A percentile compares a stretch with the other conserved stretches of the same genome.
Conservation (phyloP, 2,888 invertebrate species). For the Lithophane semibrunnea region DNA sequence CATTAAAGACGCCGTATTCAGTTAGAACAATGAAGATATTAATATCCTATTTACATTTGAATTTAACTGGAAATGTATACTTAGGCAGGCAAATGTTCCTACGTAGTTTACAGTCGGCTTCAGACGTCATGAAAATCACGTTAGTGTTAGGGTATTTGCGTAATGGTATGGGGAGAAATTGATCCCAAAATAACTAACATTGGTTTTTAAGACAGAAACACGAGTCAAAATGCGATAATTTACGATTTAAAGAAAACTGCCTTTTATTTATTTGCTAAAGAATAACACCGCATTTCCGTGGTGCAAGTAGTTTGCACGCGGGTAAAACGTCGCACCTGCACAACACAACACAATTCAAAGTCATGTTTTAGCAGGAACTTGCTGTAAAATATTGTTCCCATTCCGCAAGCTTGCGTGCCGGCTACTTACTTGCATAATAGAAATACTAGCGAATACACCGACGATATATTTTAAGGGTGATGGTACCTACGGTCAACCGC, state of each 20-base stretch:
- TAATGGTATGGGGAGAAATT: background rate
- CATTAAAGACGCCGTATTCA: slow-evolving; percentile 4
- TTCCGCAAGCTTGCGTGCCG: slow-evolving; percentile 12
- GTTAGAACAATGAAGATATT: slow-evolving; percentile 24
- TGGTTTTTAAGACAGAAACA: background rate
- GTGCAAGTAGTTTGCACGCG: slow-evolving; percentile 11
- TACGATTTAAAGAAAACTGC: background rate
- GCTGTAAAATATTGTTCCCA: slow-evolving; percentile 29
- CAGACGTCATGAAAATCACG: background rate
- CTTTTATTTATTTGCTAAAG: slow-evolving; percentile 23
- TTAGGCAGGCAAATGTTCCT: background rate
- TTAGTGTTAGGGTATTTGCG: background rate
- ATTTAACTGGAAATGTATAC: slow-evolving; percentile 3
- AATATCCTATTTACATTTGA: slow-evolving; percentile 18
- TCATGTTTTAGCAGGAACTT: slow-evolving; percentile 29
- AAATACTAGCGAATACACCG: background rate
- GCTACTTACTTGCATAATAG: slow-evolving; percentile 1
- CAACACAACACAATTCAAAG: slow-evolving; percentile 20
- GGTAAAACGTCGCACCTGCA: background rate
- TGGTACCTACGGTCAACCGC: background rate
- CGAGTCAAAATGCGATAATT: background rate
- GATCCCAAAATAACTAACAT: background rate
- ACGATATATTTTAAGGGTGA: slow-evolving; percentile 2
- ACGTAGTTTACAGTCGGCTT: background rate
- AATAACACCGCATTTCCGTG: background rate